These are phyloP conservation scores for Sebastes umbrosus DNA, from an alignment of 2,797 vertebrate genomes.

Conservation along the genomic window DNA sequence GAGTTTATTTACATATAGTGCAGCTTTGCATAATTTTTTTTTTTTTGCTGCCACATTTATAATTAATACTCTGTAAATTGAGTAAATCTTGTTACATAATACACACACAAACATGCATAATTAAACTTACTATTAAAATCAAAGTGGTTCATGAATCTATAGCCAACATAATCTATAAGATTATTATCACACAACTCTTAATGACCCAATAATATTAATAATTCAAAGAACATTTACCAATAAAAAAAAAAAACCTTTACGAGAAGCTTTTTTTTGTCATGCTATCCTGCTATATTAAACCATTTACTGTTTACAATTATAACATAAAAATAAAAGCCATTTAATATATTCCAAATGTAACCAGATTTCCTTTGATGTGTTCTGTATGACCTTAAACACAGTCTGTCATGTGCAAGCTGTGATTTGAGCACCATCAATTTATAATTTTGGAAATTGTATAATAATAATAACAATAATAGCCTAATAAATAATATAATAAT, in stretches of 20 bases:
- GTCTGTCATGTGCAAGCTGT: background rate
- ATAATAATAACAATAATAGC: background rate
- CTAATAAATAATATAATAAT: background rate
- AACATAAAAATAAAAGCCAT: background rate
- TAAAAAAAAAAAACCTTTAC: background rate
- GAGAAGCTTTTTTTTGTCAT: background rate
- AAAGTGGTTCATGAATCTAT: background rate
- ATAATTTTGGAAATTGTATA: background rate
- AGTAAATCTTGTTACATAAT: background rate
- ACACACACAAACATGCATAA: background rate
- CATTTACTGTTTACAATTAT: background rate
- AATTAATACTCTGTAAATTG: background rate
- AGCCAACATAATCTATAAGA: background rate
- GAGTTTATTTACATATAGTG: background rate
- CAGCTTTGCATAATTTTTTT: background rate
- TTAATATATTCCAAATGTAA: background rate
- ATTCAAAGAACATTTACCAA: background rate
- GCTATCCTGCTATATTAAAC: background rate
- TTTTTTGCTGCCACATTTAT: background rate
- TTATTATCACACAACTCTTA: background rate
- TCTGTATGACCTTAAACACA: background rate
- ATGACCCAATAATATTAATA: background rate
- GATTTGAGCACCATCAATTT: background rate
- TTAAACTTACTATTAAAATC: background rate
- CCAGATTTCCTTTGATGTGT: background rate